phyloP scores from a whole-genome alignment of 2,797 vertebrate species.

The Lemur catta region DNA sequence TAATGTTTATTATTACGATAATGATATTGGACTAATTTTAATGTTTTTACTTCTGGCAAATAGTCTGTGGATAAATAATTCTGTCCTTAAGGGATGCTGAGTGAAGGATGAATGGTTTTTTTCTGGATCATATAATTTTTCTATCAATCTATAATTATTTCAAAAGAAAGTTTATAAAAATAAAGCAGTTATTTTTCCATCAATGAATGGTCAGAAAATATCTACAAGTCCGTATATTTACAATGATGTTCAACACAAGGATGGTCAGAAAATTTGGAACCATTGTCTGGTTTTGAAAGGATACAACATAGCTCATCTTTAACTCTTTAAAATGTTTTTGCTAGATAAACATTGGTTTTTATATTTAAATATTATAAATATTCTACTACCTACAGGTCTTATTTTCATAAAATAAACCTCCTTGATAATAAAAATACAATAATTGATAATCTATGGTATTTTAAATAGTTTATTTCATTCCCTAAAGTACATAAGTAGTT shows the following conservation, averaged over 20 bases:
- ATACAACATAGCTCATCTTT: neutral
- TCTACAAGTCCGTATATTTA: neutral
- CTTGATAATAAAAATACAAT: neutral
- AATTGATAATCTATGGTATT: neutral
- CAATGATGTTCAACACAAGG: neutral
- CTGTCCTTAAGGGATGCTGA: neutral
- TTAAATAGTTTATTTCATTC: neutral
- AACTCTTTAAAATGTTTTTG: neutral
- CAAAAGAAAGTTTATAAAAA: neutral
- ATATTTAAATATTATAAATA: neutral
- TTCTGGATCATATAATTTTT: neutral
- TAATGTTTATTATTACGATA: neutral
- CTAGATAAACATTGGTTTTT: neutral
- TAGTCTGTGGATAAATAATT: neutral
- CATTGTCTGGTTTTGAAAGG: neutral
- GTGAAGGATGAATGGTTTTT: neutral
- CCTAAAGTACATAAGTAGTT: neutral
- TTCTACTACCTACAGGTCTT: neutral
- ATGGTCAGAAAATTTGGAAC: neutral
- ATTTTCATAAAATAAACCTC: neutral
- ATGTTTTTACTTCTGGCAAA: neutral
- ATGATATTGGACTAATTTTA: neutral
- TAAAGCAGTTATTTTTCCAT: neutral
- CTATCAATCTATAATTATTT: neutral
- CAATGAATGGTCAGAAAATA: neutral